Evolutionary conservation across 2,113 vertebrate species (phyloP).

Genomic region (Tor tambroides): DNA sequence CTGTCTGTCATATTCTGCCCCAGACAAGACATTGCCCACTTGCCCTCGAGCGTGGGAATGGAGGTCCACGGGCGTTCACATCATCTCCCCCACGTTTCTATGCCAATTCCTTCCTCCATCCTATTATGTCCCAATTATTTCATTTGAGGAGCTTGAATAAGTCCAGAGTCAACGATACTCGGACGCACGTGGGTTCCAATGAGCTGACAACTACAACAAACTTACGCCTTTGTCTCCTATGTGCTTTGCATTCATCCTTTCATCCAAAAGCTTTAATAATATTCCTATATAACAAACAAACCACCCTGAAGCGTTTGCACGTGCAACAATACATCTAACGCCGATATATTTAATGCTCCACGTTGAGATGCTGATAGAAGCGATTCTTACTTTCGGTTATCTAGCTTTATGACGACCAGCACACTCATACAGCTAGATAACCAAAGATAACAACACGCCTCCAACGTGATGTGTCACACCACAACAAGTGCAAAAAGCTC

Average conservation of each 20-base stretch:
- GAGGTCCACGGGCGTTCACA: constrained; percentile 94
- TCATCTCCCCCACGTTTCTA: constrained; percentile 82
- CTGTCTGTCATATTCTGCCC: constrained; percentile 88
- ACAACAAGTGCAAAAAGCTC: constrained; percentile 50
- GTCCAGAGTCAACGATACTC: constrained; percentile 86
- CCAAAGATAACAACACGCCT: constrained; percentile 96
- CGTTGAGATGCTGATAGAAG: too few species aligned
- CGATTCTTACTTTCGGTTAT: constrained; percentile 93
- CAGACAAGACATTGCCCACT: constrained; percentile 83
- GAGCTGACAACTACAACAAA: constrained; percentile 31
- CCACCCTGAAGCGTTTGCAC: background rate
- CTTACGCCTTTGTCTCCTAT: constrained; percentile 21
- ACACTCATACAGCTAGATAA: constrained; percentile 89
- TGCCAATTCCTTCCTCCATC: constrained; percentile 35
- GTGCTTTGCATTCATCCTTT: too few species aligned
- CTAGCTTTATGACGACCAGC: constrained; percentile 99
- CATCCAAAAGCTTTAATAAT: background rate
- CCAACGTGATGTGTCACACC: constrained; percentile 82
- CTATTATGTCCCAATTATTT: constrained; percentile 91
- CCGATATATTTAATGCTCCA: too few species aligned
- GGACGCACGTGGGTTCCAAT: constrained; percentile 79
- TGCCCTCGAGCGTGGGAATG: constrained; percentile 97
- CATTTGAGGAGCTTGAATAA: constrained; percentile 84
- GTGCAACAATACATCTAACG: background rate
- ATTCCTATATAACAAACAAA: background rate